Evolutionary conservation across 1,140 invertebrate species (phyloP).

Genomic region (Holcopasites calliopsidis): DNA sequence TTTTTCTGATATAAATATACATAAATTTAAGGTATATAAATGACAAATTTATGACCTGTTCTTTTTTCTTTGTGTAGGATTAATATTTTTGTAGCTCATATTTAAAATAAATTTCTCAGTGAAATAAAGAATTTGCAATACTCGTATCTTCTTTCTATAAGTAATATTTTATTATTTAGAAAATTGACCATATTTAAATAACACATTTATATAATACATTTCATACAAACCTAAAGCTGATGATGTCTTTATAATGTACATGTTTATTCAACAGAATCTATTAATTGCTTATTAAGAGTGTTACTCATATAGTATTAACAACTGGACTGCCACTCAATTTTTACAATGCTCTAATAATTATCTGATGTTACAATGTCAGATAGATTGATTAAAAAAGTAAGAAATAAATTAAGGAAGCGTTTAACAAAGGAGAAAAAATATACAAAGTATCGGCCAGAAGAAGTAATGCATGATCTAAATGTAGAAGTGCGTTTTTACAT

Average conservation of each 20-base stretch:
- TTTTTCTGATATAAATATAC: neutral
- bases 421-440: neutral
- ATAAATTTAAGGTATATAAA: neutral
- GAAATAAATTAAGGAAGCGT: constrained; percentile 21
- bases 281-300: neutral
- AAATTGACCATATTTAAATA: neutral
- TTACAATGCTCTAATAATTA: neutral
- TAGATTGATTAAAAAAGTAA: constrained; percentile 18
- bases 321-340: neutral
- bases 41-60: neutral
- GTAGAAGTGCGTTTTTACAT: constrained; percentile 18
- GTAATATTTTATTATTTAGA: neutral
- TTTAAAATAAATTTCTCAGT: neutral
- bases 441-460: neutral
- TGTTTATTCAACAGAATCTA: too few species aligned
- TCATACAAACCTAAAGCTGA: too few species aligned
- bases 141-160: neutral
- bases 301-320: neutral
- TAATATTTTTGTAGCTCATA: neutral
- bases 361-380: neutral
- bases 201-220: neutral
- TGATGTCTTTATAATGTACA: too few species aligned
- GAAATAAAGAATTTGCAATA: neutral
- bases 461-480: neutral
- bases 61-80: neutral